Evolutionary conservation across 2,113 vertebrate species (phyloP), one percentile per base, ranked within the genome.

Genomic region (Rhombomys opimus): DNA sequence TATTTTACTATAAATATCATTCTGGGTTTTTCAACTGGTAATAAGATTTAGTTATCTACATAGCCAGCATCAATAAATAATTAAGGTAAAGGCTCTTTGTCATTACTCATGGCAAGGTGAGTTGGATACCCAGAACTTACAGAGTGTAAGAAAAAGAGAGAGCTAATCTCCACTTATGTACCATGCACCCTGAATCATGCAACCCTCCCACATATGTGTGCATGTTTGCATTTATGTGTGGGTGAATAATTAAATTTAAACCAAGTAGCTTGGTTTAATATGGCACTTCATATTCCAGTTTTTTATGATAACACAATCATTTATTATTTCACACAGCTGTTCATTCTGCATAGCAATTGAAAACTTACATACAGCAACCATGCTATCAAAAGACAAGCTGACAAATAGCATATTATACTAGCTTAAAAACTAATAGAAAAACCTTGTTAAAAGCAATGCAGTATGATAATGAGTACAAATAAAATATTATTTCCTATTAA

Each of bases 261-360:
- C 46, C 46, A 46, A 46, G 46, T 46, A 46, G 46, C 46, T 46
- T 46, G 46, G 46, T 46, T 46, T 46, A 80, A 92, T 89, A 78
- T 89, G 15, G 11, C 12, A 94, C n/a, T n/a, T 93, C 92, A 93
- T 65, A 91, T 75, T 86, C 32, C 65, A 75, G 77, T 35, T 95
- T 46, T 22, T 88, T 90, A 91, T 87, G 50, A 70, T 97, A 94
- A 87, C 9, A 87, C n/a, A 91, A 95, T 89, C 59, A 92, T 91
- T 93, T 97, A 52, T 94, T 95, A 95, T 87, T 92, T 87, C 59
- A 96, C 87, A 92, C 86, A 97, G 73, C 82, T 96, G 73, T 93
- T 96, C 61, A 82, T 75, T 94, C 50, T 68, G 78, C 67, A 87
- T 17, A 91, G 78, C 35, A 96, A 95, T 94, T 97, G 93, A 93